Evolutionary conservation across 64 coral and sea anemone species (phyloP).

Genomic region (Montipora foliosa): DNA sequence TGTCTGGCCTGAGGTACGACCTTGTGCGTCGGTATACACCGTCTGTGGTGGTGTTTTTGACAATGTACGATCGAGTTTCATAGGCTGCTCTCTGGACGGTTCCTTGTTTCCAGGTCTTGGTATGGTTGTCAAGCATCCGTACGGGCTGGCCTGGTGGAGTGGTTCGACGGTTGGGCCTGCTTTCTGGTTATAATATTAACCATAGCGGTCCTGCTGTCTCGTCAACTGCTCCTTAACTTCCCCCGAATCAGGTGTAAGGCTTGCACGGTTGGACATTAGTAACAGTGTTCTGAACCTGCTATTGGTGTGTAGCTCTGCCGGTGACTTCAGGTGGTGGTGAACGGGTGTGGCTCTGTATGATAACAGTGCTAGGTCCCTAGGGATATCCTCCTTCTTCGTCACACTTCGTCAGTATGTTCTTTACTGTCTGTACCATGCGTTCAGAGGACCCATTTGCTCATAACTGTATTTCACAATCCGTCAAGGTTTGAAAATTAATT

Average conservation of each 20-base stretch:
- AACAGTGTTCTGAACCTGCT: slow-evolving; percentile 10
- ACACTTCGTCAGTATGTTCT: too few relatives aligned
- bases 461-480: too few relatives aligned
- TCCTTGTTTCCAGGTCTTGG: too few relatives aligned
- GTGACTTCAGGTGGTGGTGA: slow-evolving; percentile 12
- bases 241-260: background rate
- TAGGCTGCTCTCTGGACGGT: too few relatives aligned
- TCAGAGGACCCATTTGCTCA: slow-evolving; percentile 23
- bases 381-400: slow-evolving; percentile 34
- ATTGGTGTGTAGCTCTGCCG: background rate
- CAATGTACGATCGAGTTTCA: too few relatives aligned
- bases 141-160: background rate
- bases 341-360: slow-evolving; percentile 60
- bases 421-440: too few relatives aligned
- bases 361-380: slow-evolving; percentile 23
- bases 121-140: too few relatives aligned
- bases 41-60: too few relatives aligned
- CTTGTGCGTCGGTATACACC: too few relatives aligned
- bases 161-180: background rate
- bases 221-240: too few relatives aligned
- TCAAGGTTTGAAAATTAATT: too few relatives aligned
- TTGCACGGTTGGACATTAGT: slow-evolving; percentile 1
- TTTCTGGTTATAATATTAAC: background rate
- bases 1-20: too few relatives aligned
- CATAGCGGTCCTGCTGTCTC: background rate